Conservation (phyloP, 2,113 vertebrate species). For the Spheniscus mendiculus region DNA sequence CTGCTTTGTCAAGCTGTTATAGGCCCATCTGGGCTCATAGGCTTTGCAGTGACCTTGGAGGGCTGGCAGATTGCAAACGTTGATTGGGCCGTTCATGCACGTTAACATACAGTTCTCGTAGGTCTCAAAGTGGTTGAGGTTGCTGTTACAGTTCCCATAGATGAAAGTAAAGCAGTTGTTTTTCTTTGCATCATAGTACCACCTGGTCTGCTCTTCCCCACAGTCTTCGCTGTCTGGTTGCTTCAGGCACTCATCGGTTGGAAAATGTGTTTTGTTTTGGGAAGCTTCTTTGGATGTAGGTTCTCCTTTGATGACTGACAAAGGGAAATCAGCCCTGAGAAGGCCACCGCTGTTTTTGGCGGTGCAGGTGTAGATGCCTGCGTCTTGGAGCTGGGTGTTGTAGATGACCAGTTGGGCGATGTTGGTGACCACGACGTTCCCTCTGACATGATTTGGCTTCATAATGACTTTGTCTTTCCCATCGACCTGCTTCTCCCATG, state of each 20-base stretch:
- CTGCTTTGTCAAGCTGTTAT: slow-evolving; percentile 81
- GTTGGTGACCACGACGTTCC: slow-evolving; percentile 93
- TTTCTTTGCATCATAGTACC: slow-evolving; percentile 89
- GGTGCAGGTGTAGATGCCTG: slow-evolving; percentile 89
- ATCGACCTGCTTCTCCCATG: slow-evolving; percentile 90
- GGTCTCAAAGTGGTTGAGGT: slow-evolving; percentile 86
- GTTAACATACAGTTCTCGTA: slow-evolving; percentile 89
- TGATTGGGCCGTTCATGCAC: slow-evolving; percentile 85
- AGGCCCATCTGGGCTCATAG: slow-evolving; percentile 92
- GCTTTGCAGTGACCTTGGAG: slow-evolving; percentile 93
- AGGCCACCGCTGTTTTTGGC: slow-evolving; percentile 85
- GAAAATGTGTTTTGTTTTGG: slow-evolving; percentile 82
- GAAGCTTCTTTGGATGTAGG: slow-evolving; percentile 53
- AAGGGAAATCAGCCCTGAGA: slow-evolving; percentile 81
- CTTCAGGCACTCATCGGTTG: slow-evolving; percentile 83
- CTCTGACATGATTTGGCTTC: slow-evolving; percentile 89
- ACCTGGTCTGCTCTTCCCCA: slow-evolving; percentile 86
- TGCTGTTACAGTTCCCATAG: slow-evolving; percentile 83
- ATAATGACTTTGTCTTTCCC: slow-evolving; percentile 83
- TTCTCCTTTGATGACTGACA: slow-evolving; percentile 82
- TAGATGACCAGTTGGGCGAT: slow-evolving; percentile 95
- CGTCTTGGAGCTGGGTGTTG: slow-evolving; percentile 85
- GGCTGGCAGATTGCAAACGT: slow-evolving; percentile 85
- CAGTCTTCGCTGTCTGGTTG: slow-evolving; percentile 84
- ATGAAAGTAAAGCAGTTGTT: slow-evolving; percentile 92